phyloP scores from a whole-genome alignment of 2,888 invertebrate genomes.

The Xiphydria camelus region DNA sequence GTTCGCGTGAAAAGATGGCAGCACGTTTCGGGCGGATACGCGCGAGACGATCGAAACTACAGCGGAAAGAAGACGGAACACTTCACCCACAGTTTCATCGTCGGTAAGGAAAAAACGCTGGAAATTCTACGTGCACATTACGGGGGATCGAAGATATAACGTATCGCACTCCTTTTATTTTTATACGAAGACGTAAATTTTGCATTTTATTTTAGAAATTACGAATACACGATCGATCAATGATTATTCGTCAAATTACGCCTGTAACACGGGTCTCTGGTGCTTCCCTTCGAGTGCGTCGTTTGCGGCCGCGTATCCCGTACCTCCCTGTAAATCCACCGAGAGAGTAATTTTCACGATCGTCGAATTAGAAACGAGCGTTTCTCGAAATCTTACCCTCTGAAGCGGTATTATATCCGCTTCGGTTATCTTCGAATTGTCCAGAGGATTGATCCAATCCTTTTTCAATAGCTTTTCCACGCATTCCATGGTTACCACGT shows the following conservation, averaged over 20 bases:
- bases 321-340: constrained; percentile 76
- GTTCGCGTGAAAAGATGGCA: constrained; percentile 33
- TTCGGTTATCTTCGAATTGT: constrained; percentile 79
- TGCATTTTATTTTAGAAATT: too few relatives aligned
- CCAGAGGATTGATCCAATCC: constrained; percentile 95
- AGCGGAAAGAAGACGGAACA: too few relatives aligned
- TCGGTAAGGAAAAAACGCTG: too few relatives aligned
- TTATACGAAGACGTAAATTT: too few relatives aligned
- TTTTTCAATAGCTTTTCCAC: constrained; percentile 94
- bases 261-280: constrained; percentile 81
- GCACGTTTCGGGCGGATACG: too few relatives aligned
- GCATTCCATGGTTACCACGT: constrained; percentile 95
- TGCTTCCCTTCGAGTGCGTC: constrained; percentile 80
- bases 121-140: too few relatives aligned
- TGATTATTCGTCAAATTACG: too few relatives aligned
- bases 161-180: too few relatives aligned
- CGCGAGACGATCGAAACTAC: too few relatives aligned
- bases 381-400: constrained; percentile 62
- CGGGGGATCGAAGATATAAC: too few relatives aligned
- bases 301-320: constrained; percentile 90
- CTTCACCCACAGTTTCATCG: too few relatives aligned
- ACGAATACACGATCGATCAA: too few relatives aligned
- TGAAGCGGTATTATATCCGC: constrained; percentile 92
- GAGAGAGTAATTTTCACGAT: neutral
- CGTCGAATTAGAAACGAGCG: neutral